Evolutionary conservation across 2,113 vertebrate species (phyloP).

Genomic region (Pycnonotus jocosus): DNA sequence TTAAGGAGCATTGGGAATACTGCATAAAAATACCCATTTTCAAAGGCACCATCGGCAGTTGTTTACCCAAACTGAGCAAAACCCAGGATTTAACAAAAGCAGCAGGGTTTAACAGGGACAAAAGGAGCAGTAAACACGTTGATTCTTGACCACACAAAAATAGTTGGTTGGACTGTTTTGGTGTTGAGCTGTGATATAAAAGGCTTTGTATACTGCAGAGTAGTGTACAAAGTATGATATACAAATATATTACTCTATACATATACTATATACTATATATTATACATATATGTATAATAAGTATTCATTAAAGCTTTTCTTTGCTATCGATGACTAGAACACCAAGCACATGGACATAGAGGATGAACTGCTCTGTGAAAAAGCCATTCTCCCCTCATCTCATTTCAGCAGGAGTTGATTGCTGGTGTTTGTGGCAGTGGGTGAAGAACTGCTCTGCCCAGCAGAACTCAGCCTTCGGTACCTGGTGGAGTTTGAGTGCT

Average conservation of each 20-base stretch:
- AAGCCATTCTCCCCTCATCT: not conserved
- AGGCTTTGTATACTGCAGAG: not conserved
- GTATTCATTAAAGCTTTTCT: not conserved
- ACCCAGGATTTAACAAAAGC: not conserved
- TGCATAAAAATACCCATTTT: not conserved
- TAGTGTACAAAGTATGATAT: not conserved
- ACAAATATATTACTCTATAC: not conserved
- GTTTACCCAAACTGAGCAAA: not conserved
- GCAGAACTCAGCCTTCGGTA: not conserved
- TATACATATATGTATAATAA: too few species aligned
- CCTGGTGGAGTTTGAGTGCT: fast-evolving
- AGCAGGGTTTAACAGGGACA: not conserved
- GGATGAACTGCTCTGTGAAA: not conserved
- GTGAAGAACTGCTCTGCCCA: not conserved
- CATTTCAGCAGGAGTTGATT: not conserved
- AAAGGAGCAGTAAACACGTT: not conserved
- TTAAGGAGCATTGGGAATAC: not conserved
- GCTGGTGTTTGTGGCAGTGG: not conserved
- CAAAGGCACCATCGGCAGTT: not conserved
- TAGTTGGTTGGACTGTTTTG: not conserved
- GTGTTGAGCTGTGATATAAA: not conserved
- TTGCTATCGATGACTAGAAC: not conserved
- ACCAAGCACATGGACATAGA: not conserved
- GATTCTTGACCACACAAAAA: not conserved
- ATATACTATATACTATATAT: not conserved